phyloP scores from a whole-genome alignment of 1,140 invertebrate genomes.

The Oncopeltus fasciatus region DNA sequence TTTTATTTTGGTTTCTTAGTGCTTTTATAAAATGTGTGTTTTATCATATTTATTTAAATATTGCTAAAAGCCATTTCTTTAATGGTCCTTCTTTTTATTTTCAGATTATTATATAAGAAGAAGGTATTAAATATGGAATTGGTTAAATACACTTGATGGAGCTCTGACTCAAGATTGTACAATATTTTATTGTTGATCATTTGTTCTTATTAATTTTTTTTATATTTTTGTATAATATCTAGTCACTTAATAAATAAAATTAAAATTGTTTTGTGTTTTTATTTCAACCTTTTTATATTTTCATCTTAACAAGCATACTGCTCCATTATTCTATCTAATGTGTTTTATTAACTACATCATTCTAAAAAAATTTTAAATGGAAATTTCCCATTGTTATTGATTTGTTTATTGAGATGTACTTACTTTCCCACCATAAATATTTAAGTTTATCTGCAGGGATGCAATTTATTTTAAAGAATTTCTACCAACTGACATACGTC shows the following conservation, averaged over 20 bases:
- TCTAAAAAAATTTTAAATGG: too few relatives aligned
- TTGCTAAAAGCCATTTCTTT: background rate
- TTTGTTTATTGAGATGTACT: too few relatives aligned
- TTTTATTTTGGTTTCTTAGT: background rate
- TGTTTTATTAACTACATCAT: too few relatives aligned
- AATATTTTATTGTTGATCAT: background rate
- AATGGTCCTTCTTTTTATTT: background rate
- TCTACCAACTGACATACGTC: too few relatives aligned
- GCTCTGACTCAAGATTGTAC: background rate
- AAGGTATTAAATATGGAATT: background rate
- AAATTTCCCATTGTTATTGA: too few relatives aligned
- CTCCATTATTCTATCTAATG: too few relatives aligned
- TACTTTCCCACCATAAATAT: too few relatives aligned
- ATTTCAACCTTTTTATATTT: background rate
- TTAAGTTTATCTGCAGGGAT: too few relatives aligned
- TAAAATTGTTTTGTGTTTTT: background rate
- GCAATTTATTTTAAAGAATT: too few relatives aligned
- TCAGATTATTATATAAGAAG: background rate
- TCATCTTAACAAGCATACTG: too few relatives aligned
- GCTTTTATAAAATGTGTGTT: background rate
- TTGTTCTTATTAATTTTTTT: background rate
- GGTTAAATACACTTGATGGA: too few relatives aligned
- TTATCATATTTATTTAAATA: background rate
- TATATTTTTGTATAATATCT: slow-evolving; percentile 4
- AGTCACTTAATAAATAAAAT: slow-evolving; percentile 1